A percentile compares a stretch with the other conserved stretches of the same genome.
Conservation (phyloP, 2,888 invertebrate genomes). For the Acrobasis suavella region DNA sequence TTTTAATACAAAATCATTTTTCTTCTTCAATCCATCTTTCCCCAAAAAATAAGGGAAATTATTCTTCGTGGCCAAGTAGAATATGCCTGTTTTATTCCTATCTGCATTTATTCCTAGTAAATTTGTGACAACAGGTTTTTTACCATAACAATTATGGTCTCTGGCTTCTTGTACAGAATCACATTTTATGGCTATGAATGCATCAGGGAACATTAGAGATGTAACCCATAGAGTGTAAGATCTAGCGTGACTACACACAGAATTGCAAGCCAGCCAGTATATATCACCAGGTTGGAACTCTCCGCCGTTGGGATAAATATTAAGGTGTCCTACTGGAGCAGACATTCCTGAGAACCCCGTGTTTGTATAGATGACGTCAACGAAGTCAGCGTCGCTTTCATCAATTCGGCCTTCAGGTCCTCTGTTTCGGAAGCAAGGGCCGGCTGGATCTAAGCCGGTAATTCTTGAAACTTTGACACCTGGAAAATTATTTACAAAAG, state of each 20-base stretch:
- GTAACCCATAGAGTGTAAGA: slow-evolving; percentile 35
- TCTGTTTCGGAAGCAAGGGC: slow-evolving; percentile 38
- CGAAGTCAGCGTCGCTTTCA: slow-evolving; percentile 37
- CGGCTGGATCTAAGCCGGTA: slow-evolving; percentile 37
- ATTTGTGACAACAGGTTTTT: slow-evolving; percentile 36
- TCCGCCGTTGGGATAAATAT: slow-evolving; percentile 44
- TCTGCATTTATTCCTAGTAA: slow-evolving; percentile 40
- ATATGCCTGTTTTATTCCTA: slow-evolving; percentile 43
- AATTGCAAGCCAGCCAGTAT: slow-evolving; percentile 30
- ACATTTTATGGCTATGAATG: slow-evolving; percentile 41
- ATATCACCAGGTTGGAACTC: slow-evolving; percentile 37
- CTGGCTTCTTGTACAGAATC: slow-evolving; percentile 40
- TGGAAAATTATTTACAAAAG: background rate
- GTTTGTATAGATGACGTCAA: slow-evolving; percentile 34
- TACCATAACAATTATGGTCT: slow-evolving; percentile 37
- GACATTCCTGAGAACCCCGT: slow-evolving; percentile 37
- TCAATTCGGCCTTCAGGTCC: slow-evolving; percentile 35
- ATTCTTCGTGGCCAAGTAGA: slow-evolving; percentile 40
- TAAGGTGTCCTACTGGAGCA: slow-evolving; percentile 36
- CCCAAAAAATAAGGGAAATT: slow-evolving; percentile 47
- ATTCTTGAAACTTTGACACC: slow-evolving; percentile 24
- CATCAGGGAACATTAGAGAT: slow-evolving; percentile 35
- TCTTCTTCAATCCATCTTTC: slow-evolving; percentile 40
- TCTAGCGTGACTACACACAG: slow-evolving; percentile 37
- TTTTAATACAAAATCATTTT: slow-evolving; percentile 33